Evolutionary conservation across 2,888 invertebrate genomes (phyloP).

Genomic region (Oligia strigilis): DNA sequence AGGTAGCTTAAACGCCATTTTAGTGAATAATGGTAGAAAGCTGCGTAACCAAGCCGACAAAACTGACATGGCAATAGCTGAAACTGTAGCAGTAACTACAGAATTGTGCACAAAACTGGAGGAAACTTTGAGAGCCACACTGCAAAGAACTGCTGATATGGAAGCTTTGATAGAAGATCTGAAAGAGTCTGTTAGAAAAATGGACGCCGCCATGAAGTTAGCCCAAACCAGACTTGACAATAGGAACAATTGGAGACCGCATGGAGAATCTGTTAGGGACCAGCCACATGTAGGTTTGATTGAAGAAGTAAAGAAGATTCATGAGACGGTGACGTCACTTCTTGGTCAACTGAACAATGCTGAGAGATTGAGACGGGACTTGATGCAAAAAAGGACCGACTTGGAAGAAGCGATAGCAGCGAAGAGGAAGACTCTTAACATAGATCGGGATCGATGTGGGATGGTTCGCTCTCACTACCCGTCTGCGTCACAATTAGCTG

Average conservation of each 20-base stretch:
- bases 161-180: slow-evolving; percentile 94
- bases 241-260: slow-evolving; percentile 93
- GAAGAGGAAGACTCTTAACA: slow-evolving; percentile 93
- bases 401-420: slow-evolving; percentile 93
- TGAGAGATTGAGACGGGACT: slow-evolving; percentile 88
- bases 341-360: slow-evolving; percentile 92
- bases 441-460: slow-evolving; percentile 91
- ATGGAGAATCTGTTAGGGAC: slow-evolving; percentile 96
- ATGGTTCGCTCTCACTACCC: slow-evolving; percentile 69
- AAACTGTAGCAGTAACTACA: slow-evolving; percentile 94
- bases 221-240: slow-evolving; percentile 96
- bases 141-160: slow-evolving; percentile 94
- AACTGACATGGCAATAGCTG: slow-evolving; percentile 94
- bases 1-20: slow-evolving; percentile 93
- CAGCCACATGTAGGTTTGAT: slow-evolving; percentile 94
- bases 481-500: slow-evolving; percentile 81
- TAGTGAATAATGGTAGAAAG: slow-evolving; percentile 94
- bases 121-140: slow-evolving; percentile 92
- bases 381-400: slow-evolving; percentile 90
- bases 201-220: slow-evolving; percentile 96
- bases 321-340: slow-evolving; percentile 92
- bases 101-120: slow-evolving; percentile 93
- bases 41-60: slow-evolving; percentile 95
- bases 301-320: slow-evolving; percentile 93
- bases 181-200: slow-evolving; percentile 92